Base-by-base conservation (phyloP, 2,113 vertebrate species). In the Phocoena phocoena region DNA sequence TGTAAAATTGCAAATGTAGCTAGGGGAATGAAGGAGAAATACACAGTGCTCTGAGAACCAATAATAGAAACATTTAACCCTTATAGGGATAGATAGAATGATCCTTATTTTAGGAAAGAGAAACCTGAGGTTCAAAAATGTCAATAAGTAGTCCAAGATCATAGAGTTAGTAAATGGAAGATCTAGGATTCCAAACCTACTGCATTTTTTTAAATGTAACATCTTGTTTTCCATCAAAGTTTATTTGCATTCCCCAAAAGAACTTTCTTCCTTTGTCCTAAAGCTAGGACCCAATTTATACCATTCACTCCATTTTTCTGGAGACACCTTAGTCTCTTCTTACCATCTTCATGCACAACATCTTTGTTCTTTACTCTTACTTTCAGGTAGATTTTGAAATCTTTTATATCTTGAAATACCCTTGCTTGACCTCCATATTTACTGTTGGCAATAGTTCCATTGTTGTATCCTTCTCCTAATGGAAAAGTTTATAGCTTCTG, bases 371-470 rank as follows among this genome's bases (percentile, higher is more conserved):
- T 70, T 88, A 58, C 26, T 28, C 21, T 41, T 50, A 50, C 47
- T 18, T 79, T 38, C 53, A 71, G 23, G 55, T 23, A 70, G 21
- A 10, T 36, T 17, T 62, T 60, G 44, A 65, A 84, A 36, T 12
- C 9, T 67, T 88, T 65, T 55, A 3, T 84, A 47, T 85, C 55
- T 67, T 84, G 55, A 93, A 50, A 73, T 63, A 63, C 92, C 55
- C 70, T 88, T 71, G 53, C 18, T 73, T 79, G 44, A 63, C 77
- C 77, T 28, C 63, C 62, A 58, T 96, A 65, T 92, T 95, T 95
- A 47, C 63, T 89, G 2, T 60, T 89, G 44, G 25, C 71, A 80
- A 55, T 15, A 65, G 15, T 60, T 73, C 21, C 23, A 71, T n/a
- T 71, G 65, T n/a, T n/a, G 20, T 93, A 25, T 67, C 21, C 44